Base-by-base conservation (phyloP, 1,140 invertebrate species). In the Pteromalus puparum region DNA sequence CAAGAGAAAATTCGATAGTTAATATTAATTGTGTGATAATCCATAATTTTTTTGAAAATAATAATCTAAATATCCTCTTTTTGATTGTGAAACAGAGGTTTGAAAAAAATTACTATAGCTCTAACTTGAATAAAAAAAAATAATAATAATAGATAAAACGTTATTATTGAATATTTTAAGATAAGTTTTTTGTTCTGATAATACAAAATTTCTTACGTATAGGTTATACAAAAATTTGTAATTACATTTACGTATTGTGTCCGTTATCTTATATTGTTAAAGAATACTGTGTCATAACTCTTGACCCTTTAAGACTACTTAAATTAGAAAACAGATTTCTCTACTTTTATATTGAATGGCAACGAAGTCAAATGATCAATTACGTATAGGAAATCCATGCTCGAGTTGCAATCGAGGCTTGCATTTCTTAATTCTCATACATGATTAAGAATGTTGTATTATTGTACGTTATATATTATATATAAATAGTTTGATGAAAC, bases 361-460 rank as follows among this genome's bases (percentile, higher is more conserved):
- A 86, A 83, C 77, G 75, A 86, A 78, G 72, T 85, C 83, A 86
- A 86, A 84, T 73, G 84, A 88, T 87, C 85, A 87, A 88, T 86
- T 88, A 86, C 74, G 65, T 83, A 82, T 83, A 86, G 79, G 75
- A 90, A 90, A 89, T 90, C 86, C 89, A 88, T 89, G 85, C 89
- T 90, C 89, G 80, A 90, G 85, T 78, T 88, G 87, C 88, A 89
- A 87, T 89, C 89, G 88, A 88, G 89, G 86, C 89, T 89, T 91
- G 89, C 88, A 91, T 90, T 91, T 91, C 89, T 90, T 88, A 79
- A 91, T 90, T 82, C 84, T 85, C 80, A 85, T 82, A 81, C 26
- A 70, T n/a, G 84, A 89, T 86, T 86, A 90, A 86, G 88, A 85
- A 88, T 89, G 88, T 89, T 88, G 87, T 87, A 88, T 89, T 90